Conservation (phyloP, 2,113 vertebrate genomes). For the Cephalopterus ornatus region DNA sequence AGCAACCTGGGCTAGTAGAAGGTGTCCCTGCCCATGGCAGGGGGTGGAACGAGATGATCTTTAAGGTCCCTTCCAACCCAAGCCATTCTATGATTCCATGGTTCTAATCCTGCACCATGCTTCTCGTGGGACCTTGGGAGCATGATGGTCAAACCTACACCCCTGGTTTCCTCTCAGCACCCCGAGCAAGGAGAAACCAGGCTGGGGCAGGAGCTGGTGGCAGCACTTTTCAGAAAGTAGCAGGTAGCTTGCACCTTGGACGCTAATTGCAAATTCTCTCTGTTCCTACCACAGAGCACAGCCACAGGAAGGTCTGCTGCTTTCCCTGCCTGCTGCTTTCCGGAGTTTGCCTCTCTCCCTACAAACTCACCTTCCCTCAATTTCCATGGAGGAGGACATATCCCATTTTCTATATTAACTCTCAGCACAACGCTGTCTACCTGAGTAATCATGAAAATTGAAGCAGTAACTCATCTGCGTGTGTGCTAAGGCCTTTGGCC, state of each 20-base stretch:
- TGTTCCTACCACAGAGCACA: not conserved
- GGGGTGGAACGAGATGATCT: not conserved
- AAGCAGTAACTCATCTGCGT: not conserved
- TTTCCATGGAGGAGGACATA: not conserved
- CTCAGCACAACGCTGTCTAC: not conserved
- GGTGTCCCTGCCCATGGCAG: not conserved
- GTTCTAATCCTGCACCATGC: not conserved
- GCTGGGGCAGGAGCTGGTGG: not conserved
- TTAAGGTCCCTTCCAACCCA: not conserved
- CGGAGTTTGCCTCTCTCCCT: not conserved
- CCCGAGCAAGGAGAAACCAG: not conserved
- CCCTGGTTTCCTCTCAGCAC: not conserved
- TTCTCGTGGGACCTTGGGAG: fast-evolving
- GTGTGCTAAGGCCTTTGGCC: not conserved
- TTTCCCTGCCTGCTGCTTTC: not conserved
- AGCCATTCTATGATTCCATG: not conserved
- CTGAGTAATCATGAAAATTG: not conserved
- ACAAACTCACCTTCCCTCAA: not conserved
- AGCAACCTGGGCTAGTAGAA: fast-evolving
- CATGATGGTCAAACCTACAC: fast-evolving
- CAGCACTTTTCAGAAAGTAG: not conserved
- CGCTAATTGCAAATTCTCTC: not conserved
- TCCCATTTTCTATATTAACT: not conserved
- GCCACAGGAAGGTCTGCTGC: not conserved
- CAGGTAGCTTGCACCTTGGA: not conserved